These are phyloP conservation scores for Podarcis lilfordi DNA, from an alignment of 2,797 vertebrate species.

Conservation along the genomic window DNA sequence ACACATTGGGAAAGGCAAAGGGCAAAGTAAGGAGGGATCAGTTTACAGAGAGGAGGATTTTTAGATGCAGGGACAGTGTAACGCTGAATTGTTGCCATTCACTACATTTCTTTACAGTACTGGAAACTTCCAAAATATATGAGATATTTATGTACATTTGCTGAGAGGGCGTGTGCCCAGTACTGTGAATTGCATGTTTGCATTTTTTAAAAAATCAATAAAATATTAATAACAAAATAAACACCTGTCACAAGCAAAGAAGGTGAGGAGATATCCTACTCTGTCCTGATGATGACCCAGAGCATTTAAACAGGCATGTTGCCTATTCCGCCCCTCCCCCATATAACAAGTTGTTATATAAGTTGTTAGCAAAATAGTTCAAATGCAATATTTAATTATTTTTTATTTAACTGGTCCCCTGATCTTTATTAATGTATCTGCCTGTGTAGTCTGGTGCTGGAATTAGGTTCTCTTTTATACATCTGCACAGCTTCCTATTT, in stretches of 20 bases:
- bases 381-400: conserved; percentile 31
- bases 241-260: background rate
- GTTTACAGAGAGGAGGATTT: no score
- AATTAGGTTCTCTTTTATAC: conserved; percentile 46
- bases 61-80: no score
- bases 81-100: no score
- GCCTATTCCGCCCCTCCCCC: no score
- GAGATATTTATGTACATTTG: no score
- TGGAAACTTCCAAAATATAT: no score
- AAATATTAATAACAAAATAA: background rate
- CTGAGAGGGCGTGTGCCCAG: no score
- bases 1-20: no score
- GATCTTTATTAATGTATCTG: conserved; percentile 62
- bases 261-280: background rate
- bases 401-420: conserved; percentile 55
- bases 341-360: conserved; percentile 4
- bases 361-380: conserved; percentile 2
- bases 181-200: no score
- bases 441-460: conserved; percentile 53
- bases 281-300: background rate
- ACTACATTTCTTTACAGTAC: no score
- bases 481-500: conserved; percentile 57
- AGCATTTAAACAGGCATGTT: background rate
- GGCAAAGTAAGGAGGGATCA: no score
- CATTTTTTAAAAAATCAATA: no score